These are phyloP conservation scores for Triops cancriformis DNA, from an alignment of 1,140 invertebrate genomes.

Conservation along the genomic window DNA sequence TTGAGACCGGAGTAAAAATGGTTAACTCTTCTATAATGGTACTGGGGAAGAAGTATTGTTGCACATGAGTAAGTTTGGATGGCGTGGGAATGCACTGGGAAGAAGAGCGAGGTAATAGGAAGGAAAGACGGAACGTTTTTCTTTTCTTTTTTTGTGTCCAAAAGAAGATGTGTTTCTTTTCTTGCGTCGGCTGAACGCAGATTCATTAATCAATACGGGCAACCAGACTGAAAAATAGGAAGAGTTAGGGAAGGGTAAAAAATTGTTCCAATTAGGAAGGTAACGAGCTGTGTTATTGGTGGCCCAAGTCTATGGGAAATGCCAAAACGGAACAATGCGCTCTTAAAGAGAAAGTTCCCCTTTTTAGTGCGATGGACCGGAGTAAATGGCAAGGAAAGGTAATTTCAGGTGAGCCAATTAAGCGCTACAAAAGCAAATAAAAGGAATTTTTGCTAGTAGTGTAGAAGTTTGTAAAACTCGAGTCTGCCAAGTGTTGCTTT, in stretches of 20 bases:
- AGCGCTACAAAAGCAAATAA: neutral
- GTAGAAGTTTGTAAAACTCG: neutral
- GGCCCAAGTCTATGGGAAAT: neutral
- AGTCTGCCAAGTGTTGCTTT: neutral
- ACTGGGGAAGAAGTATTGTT: neutral
- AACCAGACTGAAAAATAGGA: neutral
- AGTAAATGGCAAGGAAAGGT: neutral
- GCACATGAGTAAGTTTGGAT: neutral
- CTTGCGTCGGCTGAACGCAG: neutral
- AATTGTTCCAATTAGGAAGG: neutral
- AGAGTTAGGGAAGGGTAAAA: neutral
- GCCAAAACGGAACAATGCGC: neutral
- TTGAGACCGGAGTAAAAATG: neutral
- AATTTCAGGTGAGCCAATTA: neutral
- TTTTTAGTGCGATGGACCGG: neutral
- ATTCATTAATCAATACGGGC: neutral
- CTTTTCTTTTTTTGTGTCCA: neutral
- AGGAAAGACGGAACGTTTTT: neutral
- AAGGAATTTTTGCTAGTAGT: neutral
- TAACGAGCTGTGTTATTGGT: constrained; percentile 10
- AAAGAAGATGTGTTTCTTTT: neutral
- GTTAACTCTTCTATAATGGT: neutral
- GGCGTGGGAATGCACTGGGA: neutral
- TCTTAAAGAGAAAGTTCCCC: neutral
- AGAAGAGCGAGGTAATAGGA: neutral